Conservation (phyloP, 2,888 invertebrate species). For the Subacronicta megacephala region DNA sequence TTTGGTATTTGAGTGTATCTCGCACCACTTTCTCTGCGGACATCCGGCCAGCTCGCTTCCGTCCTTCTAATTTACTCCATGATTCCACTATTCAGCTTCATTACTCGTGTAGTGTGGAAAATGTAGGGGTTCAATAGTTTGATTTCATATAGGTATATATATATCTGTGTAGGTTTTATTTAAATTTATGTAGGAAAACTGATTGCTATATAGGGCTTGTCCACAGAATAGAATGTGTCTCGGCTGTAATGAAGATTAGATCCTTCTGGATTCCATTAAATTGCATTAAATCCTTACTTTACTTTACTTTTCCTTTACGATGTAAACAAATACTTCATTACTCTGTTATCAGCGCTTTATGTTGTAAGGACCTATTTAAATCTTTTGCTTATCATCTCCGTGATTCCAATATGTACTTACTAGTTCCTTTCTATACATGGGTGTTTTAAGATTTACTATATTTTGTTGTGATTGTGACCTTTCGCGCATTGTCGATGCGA, state of each 20-base stretch:
- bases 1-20: constrained; percentile 58
- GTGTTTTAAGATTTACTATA: not conserved
- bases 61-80: constrained; percentile 57
- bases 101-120: constrained; percentile 34
- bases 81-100: constrained; percentile 49
- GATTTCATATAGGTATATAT: constrained; percentile 2
- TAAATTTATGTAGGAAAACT: constrained; percentile 27
- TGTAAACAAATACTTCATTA: too few species aligned
- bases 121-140: constrained; percentile 26
- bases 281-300: too few species aligned
- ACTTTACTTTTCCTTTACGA: too few species aligned
- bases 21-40: constrained; percentile 54
- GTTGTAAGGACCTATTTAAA: too few species aligned
- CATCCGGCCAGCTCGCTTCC: constrained; percentile 55
- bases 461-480: not conserved
- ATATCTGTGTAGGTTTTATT: constrained; percentile 13
- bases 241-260: constrained; percentile 34
- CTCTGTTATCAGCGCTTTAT: not conserved
- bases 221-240: constrained; percentile 19
- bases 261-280: constrained; percentile 15
- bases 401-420: too few species aligned
- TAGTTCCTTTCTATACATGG: not conserved
- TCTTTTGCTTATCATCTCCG: too few species aligned
- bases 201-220: constrained; percentile 36
- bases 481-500: not conserved